A percentile compares a stretch with the other conserved stretches of the same genome.
These are phyloP conservation scores for Takifugu ocellatus DNA, from an alignment of 2,797 vertebrate genomes.

Conservation along the genomic window DNA sequence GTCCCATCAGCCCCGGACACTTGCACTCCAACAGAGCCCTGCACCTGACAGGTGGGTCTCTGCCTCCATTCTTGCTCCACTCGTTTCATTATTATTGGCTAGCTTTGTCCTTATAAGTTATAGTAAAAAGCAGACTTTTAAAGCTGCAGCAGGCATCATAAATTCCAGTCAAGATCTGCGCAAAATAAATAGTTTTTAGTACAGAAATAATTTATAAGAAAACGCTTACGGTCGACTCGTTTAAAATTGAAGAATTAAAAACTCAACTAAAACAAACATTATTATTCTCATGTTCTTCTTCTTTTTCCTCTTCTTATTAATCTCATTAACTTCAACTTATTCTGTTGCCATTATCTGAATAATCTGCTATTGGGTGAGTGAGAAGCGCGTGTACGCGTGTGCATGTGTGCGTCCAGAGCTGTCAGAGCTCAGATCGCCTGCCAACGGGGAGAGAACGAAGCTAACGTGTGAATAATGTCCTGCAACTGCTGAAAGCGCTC, in stretches of 20 bases:
- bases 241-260: no score
- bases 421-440: slow-evolving; percentile 16
- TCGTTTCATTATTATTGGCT: not conserved
- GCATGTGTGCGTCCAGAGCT: slow-evolving; percentile 5
- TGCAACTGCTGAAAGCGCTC: slow-evolving; percentile 5
- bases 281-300: not conserved
- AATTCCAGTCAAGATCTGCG: no score
- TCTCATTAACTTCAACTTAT: slow-evolving; percentile 56
- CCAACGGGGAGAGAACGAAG: slow-evolving; percentile 32
- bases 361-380: slow-evolving; percentile 48
- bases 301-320: slow-evolving; percentile 36
- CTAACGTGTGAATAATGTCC: slow-evolving; percentile 33
- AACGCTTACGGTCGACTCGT: not conserved
- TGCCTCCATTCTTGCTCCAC: not conserved
- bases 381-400: not conserved
- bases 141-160: no score
- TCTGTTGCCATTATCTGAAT: slow-evolving; percentile 61
- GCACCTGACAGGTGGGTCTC: slow-evolving; percentile 80
- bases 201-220: not conserved
- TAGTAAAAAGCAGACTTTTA: not conserved
- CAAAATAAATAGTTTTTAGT: not conserved
- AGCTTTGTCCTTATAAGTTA: not conserved
- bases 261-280: not conserved
- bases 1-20: slow-evolving; percentile 81
- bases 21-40: slow-evolving; percentile 75